Evolutionary conservation across 2,888 invertebrate genomes (phyloP).

Genomic region (Scotopteryx bipunctaria): DNA sequence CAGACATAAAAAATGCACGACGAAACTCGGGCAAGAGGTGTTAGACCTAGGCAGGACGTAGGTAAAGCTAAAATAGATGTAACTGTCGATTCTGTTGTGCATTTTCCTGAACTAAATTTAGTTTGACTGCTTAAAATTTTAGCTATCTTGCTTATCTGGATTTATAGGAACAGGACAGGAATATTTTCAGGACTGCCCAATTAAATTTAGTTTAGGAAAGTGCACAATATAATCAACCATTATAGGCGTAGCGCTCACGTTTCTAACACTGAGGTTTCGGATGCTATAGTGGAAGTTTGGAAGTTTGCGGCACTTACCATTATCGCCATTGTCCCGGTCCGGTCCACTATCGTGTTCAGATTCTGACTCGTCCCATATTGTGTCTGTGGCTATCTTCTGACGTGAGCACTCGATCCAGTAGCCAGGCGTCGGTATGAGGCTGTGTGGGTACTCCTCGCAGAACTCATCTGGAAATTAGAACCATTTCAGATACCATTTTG

Average conservation of each 20-base stretch:
- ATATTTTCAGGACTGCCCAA: no score
- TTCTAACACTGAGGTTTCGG: no score
- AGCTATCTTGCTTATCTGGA: no score
- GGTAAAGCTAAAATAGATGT: no score
- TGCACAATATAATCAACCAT: no score
- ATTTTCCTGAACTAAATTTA: no score
- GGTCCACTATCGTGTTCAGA: slow-evolving; percentile 89
- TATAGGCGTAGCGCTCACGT: no score
- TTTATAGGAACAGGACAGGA: no score
- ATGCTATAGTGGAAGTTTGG: neutral
- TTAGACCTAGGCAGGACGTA: no score
- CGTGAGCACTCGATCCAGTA: slow-evolving; percentile 98
- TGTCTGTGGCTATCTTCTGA: slow-evolving; percentile 92
- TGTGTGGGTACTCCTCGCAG: slow-evolving; percentile 96
- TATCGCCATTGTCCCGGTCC: slow-evolving; percentile 74
- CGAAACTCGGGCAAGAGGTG: neutral
- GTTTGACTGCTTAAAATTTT: no score
- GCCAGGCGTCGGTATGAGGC: slow-evolving; percentile 94
- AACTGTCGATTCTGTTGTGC: no score
- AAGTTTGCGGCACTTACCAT: slow-evolving; percentile 61
- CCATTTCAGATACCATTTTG: neutral
- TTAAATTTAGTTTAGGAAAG: no score
- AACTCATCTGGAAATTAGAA: slow-evolving; percentile 89
- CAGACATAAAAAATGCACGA: neutral
- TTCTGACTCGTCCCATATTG: slow-evolving; percentile 94